Evolutionary conservation across 2,797 vertebrate species (phyloP), one percentile per base, ranked within the genome.

Genomic region (Danio choprae): DNA sequence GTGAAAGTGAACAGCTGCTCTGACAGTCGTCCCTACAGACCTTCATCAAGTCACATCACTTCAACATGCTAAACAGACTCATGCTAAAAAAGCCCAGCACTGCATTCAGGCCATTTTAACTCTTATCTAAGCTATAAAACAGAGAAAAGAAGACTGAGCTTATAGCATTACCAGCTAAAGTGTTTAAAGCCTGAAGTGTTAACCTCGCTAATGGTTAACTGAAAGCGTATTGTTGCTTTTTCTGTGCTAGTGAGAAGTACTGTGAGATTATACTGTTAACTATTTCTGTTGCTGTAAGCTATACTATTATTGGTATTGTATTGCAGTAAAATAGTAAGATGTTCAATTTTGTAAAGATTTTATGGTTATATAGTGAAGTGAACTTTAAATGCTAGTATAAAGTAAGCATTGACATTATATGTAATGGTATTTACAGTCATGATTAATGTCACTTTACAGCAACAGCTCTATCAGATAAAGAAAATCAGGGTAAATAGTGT

Each of bases 11-110:
- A 51, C 68, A 74, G 29, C 46, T 62, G 15, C 10, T 74, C 43
- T 48, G 43, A 13, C 22, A 63, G 51, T 71, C 6, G 11, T 43
- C 20, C 53, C 70, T 22, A 56, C 38, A 58, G 38, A 55, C 38
- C 13, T 22, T 22, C 44, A 50, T 62, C 44, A 63, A 46, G 5
- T 59, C n/a, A 41, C 7, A 56, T 43, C 69, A 55, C 16, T 2
- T 71, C 20, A 60, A 60, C 18, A 59, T 10, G 55, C 48, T 70
- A 53, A 68, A 50, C 16, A 70, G 15, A 46, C 41, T 59, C 15
- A 18, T 15, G 18, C 16, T 15, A 10, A 9, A 38, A 38, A 10
- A 55, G 29, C n/a, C 16, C 44, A 63, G 7, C 43, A 62, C 46
- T 10, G 46, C 10, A 5, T 20, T 38, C 8, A n/a, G 56, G 12